A percentile compares a stretch with the other conserved stretches of the same genome.
Evolutionary conservation across 2,888 invertebrate species (phyloP).

Genomic region (Watsonalla binaria): DNA sequence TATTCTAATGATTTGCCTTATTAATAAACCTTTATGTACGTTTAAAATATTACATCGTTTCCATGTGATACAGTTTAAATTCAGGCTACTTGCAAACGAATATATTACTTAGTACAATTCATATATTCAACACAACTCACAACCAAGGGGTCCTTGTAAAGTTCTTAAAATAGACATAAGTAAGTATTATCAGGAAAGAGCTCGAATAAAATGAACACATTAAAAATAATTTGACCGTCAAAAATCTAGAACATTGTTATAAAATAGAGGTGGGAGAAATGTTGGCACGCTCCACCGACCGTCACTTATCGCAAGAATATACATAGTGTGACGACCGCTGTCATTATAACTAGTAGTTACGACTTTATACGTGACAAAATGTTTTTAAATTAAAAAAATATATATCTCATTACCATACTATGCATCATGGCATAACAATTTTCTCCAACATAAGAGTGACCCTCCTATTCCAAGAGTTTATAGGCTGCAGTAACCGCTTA

Average conservation of each 20-base stretch:
- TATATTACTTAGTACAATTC: too few relatives aligned
- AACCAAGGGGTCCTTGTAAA: neutral
- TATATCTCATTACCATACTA: too few relatives aligned
- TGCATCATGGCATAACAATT: too few relatives aligned
- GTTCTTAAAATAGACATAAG: neutral
- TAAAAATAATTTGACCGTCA: constrained; percentile 69
- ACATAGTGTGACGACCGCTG: neutral
- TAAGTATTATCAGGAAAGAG: neutral
- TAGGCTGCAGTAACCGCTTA: too few relatives aligned
- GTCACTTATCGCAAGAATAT: constrained; percentile 35
- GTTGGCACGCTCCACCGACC: constrained; percentile 53
- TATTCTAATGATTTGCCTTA: too few relatives aligned
- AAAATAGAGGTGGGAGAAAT: constrained; percentile 65
- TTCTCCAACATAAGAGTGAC: too few relatives aligned
- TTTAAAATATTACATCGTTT: too few relatives aligned
- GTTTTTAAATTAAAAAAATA: too few relatives aligned
- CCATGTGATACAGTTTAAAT: too few relatives aligned
- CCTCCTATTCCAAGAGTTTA: too few relatives aligned
- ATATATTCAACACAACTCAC: too few relatives aligned
- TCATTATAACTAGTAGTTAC: neutral
- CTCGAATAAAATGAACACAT: constrained; percentile 13
- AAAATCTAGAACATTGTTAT: constrained; percentile 61
- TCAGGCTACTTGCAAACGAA: too few relatives aligned
- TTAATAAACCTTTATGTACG: neutral
- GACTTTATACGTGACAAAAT: neutral